A percentile compares a stretch with the other conserved stretches of the same genome.
These are phyloP conservation scores for Merluccius polli DNA, from an alignment of 2,797 vertebrate species.

Conservation along the genomic window DNA sequence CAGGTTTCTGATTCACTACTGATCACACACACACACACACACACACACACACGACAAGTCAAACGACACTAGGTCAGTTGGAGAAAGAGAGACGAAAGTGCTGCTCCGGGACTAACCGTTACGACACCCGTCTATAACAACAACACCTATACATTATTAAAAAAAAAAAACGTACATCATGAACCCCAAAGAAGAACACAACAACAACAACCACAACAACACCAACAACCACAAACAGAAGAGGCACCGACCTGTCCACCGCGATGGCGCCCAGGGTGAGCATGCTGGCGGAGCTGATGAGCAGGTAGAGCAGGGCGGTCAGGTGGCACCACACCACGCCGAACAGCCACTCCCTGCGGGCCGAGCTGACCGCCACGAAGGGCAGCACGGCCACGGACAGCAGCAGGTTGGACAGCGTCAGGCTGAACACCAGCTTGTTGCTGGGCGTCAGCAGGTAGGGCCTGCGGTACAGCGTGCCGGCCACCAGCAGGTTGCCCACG, in stretches of 20 bases:
- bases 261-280: slow-evolving; percentile 96
- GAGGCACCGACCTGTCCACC: slow-evolving; percentile 84
- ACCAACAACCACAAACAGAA: background rate
- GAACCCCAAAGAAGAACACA: background rate
- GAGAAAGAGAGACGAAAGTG: background rate
- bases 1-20: too few species aligned
- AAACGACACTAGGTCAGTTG: background rate
- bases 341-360: slow-evolving; percentile 90
- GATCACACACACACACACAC: too few species aligned
- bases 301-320: slow-evolving; percentile 92
- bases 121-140: background rate
- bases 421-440: slow-evolving; percentile 99
- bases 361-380: slow-evolving; percentile 89
- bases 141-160: too few species aligned
- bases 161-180: background rate
- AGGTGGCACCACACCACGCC: slow-evolving; percentile 99
- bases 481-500: slow-evolving; percentile 91
- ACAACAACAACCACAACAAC: background rate
- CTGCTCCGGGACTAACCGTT: background rate
- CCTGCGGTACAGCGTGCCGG: slow-evolving; percentile 88
- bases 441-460: slow-evolving; percentile 96
- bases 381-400: slow-evolving; percentile 90
- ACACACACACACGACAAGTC: too few species aligned
- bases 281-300: slow-evolving; percentile 98
- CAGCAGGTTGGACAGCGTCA: slow-evolving; percentile 93